Conservation (phyloP, 2,113 vertebrate genomes). For the Cephalopterus ornatus region DNA sequence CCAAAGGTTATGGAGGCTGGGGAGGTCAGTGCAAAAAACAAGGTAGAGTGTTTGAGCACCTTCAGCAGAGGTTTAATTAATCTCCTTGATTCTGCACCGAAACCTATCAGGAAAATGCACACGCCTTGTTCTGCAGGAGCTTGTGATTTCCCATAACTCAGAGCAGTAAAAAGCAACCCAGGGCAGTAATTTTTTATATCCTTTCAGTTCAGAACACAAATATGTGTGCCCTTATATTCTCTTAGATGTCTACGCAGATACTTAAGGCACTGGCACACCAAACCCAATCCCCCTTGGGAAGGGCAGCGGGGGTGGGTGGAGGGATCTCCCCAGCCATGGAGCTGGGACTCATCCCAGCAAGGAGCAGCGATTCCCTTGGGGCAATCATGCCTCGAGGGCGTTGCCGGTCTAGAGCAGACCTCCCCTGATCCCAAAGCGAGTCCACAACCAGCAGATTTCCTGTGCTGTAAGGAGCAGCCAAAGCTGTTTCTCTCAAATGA, state of each 20-base stretch:
- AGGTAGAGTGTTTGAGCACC: neutral
- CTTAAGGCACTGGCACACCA: neutral
- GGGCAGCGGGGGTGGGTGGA: neutral
- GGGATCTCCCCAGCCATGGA: neutral
- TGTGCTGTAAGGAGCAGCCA: rapidly evolving
- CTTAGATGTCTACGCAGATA: neutral
- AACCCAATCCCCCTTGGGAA: neutral
- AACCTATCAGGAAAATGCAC: neutral
- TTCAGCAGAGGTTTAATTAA: neutral
- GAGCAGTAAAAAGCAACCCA: neutral
- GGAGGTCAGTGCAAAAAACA: neutral
- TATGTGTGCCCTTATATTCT: neutral
- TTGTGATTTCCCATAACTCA: neutral
- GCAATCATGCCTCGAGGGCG: neutral
- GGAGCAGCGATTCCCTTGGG: neutral
- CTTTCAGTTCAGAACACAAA: neutral
- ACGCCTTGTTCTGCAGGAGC: neutral
- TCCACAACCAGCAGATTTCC: neutral
- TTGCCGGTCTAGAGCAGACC: neutral
- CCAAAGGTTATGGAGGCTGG: neutral
- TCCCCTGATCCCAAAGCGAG: neutral
- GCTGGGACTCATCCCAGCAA: neutral
- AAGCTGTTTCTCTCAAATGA: neutral
- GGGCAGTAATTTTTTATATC: neutral
- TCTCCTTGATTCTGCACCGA: neutral